phyloP scores from a whole-genome alignment of 2,797 vertebrate genomes.

The Austrolebias charrua region DNA sequence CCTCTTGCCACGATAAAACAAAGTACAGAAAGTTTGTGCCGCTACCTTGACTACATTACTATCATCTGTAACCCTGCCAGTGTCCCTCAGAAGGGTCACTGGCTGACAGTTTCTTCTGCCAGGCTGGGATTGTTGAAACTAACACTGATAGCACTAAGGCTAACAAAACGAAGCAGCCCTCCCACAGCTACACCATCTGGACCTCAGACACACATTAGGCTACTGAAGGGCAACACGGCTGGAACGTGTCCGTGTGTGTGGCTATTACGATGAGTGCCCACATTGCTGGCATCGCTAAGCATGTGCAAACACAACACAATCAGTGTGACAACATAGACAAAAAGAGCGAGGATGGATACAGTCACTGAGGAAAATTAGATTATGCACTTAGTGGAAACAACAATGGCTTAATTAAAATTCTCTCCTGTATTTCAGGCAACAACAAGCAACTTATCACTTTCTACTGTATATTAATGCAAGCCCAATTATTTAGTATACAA shows the following conservation, averaged over 20 bases:
- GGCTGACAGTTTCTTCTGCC: slow-evolving; percentile 47
- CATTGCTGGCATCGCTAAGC: slow-evolving; percentile 10
- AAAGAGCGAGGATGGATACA: slow-evolving; percentile 6
- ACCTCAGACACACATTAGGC: slow-evolving; percentile 74
- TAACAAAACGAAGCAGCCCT: slow-evolving; percentile 64
- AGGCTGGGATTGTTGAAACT: slow-evolving; percentile 39
- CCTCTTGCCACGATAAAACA: slow-evolving; percentile 18
- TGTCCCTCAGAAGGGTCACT: slow-evolving; percentile 66
- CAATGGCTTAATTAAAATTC: slow-evolving; percentile 13
- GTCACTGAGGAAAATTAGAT: slow-evolving; percentile 11
- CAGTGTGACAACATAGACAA: slow-evolving; percentile 11
- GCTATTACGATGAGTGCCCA: slow-evolving; percentile 19
- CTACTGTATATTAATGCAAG: slow-evolving; percentile 13
- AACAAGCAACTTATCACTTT: slow-evolving; percentile 24
- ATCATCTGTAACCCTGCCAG: slow-evolving; percentile 59
- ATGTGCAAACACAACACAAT: slow-evolving; percentile 34
- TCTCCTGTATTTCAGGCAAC: slow-evolving; percentile 8
- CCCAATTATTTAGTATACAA: slow-evolving; percentile 50
- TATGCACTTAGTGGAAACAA: slow-evolving; percentile 20
- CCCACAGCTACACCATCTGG: slow-evolving; percentile 79
- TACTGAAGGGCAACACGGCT: slow-evolving; percentile 65
- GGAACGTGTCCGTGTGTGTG: slow-evolving; percentile 56
- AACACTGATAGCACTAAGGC: slow-evolving; percentile 55
- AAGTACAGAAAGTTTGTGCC: slow-evolving; percentile 23
- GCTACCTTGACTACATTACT: slow-evolving; percentile 21